phyloP scores from a whole-genome alignment of 53 echinoderm and acorn worm species.

The Crossaster papposus region DNA sequence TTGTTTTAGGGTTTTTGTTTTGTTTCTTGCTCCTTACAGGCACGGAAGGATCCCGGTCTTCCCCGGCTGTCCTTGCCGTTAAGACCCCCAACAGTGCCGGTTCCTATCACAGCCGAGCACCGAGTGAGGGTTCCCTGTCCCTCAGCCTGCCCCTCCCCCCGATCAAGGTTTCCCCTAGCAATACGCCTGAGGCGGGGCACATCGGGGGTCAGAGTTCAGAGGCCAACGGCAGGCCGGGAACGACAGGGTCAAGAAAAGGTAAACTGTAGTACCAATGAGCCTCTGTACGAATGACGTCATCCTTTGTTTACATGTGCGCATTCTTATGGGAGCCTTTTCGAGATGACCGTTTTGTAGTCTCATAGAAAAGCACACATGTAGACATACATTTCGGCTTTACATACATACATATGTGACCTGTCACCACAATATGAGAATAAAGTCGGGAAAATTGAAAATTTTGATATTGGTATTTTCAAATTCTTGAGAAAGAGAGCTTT shows the following conservation, averaged over 20 bases:
- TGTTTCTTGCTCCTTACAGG: slow-evolving; percentile 22
- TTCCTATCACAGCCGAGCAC: slow-evolving; percentile 63
- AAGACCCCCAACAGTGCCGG: slow-evolving; percentile 68
- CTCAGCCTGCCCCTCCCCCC: slow-evolving; percentile 87
- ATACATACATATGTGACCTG: too few species aligned
- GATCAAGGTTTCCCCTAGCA: slow-evolving; percentile 84
- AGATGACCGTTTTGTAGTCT: too few species aligned
- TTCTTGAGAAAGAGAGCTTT: too few species aligned
- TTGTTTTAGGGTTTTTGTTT: not conserved
- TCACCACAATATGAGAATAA: too few species aligned
- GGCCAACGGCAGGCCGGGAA: slow-evolving; percentile 38
- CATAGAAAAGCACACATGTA: too few species aligned
- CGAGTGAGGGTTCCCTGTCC: slow-evolving; percentile 76
- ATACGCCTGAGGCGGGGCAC: slow-evolving; percentile 30
- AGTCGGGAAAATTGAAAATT: too few species aligned
- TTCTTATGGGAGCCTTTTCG: too few species aligned
- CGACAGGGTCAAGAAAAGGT: slow-evolving; percentile 36
- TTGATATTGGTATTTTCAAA: too few species aligned
- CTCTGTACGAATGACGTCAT: too few species aligned
- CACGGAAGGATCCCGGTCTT: slow-evolving; percentile 56
- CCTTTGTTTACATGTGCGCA: too few species aligned
- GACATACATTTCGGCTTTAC: too few species aligned
- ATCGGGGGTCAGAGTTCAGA: slow-evolving; percentile 34
- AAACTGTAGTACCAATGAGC: not conserved
- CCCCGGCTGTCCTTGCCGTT: slow-evolving; percentile 45